Evolutionary conservation across 2,797 vertebrate species (phyloP).

Genomic region (Lophius americanus): DNA sequence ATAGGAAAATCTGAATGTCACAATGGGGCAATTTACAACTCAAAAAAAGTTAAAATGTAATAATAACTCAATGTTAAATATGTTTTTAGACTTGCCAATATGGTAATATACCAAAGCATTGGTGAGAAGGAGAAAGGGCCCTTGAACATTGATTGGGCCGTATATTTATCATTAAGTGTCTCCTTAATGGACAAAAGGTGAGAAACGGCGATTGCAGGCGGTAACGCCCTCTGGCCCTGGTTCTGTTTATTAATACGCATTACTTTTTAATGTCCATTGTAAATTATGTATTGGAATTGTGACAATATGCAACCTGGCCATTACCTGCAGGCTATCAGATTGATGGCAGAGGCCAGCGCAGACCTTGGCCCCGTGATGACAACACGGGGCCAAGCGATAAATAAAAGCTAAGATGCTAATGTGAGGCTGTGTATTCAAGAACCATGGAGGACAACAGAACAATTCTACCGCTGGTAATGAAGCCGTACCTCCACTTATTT

Average conservation of each 20-base stretch:
- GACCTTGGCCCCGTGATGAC: conserved; percentile 66
- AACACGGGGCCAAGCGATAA: conserved; percentile 64
- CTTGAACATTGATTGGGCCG: conserved; percentile 44
- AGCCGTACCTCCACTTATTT: background rate
- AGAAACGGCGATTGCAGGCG: conserved; percentile 57
- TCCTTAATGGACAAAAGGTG: conserved; percentile 61
- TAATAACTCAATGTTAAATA: conserved; percentile 15
- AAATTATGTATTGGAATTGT: conserved; percentile 82
- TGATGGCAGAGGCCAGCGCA: conserved; percentile 66
- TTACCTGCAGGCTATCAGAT: conserved; percentile 74
- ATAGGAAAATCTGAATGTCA: too few relatives aligned
- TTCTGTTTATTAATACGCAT: conserved; percentile 78
- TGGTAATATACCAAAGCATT: conserved; percentile 36
- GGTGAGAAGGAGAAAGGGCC: conserved; percentile 36
- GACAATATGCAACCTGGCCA: conserved; percentile 76
- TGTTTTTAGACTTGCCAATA: conserved; percentile 22
- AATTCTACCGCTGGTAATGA: conserved; percentile 1
- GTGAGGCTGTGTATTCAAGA: conserved; percentile 62
- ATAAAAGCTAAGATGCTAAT: conserved; percentile 69
- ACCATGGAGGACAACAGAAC: conserved; percentile 28
- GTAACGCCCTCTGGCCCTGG: conserved; percentile 69
- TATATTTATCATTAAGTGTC: conserved; percentile 64
- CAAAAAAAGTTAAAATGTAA: background rate
- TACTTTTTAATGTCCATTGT: conserved; percentile 77
- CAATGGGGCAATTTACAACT: too few relatives aligned